Evolutionary conservation across 2,888 invertebrate genomes (phyloP), one percentile per base, ranked within the genome.

Genomic region (Oscheius sp.): DNA sequence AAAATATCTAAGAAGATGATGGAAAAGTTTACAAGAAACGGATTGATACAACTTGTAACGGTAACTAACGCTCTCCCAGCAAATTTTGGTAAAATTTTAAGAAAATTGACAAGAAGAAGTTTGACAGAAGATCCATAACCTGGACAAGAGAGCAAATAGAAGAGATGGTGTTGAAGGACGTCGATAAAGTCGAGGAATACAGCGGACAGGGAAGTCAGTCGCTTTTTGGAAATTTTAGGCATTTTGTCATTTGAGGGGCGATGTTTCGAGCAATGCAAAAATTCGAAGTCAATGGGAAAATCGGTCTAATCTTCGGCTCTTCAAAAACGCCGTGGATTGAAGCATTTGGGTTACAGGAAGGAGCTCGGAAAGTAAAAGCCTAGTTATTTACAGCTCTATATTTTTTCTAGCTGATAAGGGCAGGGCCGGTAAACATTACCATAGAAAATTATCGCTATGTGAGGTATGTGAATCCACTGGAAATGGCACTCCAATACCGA

Each of bases 381-480:
- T 35, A 3, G 27, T 13, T 27, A 9, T 29, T 27, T 25, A 29
- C 12, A 58, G 27, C 27, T 58, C 12, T 58, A 25, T 16, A 27
- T 12, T 27, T 7, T 16, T 13, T 25, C 9, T 27, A 58, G 58
- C n/a, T 58, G n/a, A 16, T 29, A 7, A 25, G 58, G n/a, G 27
- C 58, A 13, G 58, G 58, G 21, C 58, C 58, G 12, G 58, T 58
- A 13, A 58, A 58, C 27, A 58, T 58, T 29, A 58, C 58, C 2
- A 29, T 58, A n/a, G 29, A 58, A 27, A 29, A 58, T 29, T 58
- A 58, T 12, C 58, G 25, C 0, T 58, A 58, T 58, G 58, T 58
- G 16, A 9, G 27, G 29, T 58, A 58, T 29, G 12, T 25, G 29
- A 58, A 58, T 27, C 58, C 25, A 13, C 2, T 58, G 29, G 58